phyloP scores from a whole-genome alignment of 2,113 vertebrate species.

The Coregonus clupeaformis region DNA sequence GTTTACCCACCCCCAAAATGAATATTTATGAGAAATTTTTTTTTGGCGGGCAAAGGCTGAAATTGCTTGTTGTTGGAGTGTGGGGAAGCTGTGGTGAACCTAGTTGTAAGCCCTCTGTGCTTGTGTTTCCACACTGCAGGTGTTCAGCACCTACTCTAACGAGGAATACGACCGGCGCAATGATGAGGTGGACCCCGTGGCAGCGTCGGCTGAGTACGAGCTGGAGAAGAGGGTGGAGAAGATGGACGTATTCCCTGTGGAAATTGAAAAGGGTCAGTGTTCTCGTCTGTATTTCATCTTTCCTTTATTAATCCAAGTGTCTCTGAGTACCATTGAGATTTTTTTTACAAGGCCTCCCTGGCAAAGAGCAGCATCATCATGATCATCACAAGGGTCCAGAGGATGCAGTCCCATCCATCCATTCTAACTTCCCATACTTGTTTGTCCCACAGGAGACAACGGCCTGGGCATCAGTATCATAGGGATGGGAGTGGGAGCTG shows the following conservation, averaged over 20 bases:
- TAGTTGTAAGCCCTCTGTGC: not conserved
- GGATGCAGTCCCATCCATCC: not conserved
- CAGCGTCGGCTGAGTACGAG: constrained; percentile 90
- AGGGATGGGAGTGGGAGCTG: constrained; percentile 93
- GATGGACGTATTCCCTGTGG: constrained; percentile 93
- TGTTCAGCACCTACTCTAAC: constrained; percentile 89
- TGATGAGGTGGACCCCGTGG: constrained; percentile 90
- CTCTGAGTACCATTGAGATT: too few relatives aligned
- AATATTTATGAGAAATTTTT: too few relatives aligned
- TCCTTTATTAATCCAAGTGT: too few relatives aligned
- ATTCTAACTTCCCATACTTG: not conserved
- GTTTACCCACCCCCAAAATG: too few relatives aligned
- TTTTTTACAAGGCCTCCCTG: too few relatives aligned
- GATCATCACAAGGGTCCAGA: too few relatives aligned
- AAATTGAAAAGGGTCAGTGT: constrained; percentile 86
- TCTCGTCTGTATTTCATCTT: not conserved
- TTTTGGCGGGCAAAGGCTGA: too few relatives aligned
- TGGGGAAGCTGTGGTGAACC: not conserved
- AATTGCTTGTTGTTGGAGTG: not conserved
- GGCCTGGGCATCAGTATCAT: constrained; percentile 93
- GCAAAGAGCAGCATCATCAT: too few relatives aligned
- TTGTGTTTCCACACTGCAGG: constrained; percentile 59
- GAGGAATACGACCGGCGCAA: constrained; percentile 92
- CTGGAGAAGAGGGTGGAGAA: constrained; percentile 93
- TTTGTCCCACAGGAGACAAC: constrained; percentile 78